A percentile compares a stretch with the other conserved stretches of the same genome.
phyloP scores from a whole-genome alignment of 2,113 vertebrate genomes.

The Syrrhaptes paradoxus region DNA sequence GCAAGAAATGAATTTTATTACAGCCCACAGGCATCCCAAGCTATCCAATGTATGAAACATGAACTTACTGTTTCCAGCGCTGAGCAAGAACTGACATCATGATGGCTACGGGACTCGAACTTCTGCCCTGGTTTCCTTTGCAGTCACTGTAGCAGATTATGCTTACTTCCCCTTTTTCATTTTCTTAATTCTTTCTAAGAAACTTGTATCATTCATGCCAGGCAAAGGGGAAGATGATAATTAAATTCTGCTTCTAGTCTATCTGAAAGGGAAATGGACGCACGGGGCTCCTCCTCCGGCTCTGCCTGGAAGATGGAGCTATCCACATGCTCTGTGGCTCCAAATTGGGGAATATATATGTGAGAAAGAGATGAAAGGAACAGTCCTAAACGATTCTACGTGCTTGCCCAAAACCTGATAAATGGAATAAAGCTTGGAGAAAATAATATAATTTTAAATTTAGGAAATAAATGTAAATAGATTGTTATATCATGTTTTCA shows the following conservation, averaged over 20 bases:
- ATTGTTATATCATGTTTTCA: background rate
- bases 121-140: background rate
- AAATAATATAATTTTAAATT: background rate
- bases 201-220: background rate
- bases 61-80: background rate
- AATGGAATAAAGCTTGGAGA: background rate
- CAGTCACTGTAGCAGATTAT: background rate
- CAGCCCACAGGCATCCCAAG: conserved; percentile 6
- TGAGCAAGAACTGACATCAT: background rate
- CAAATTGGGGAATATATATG: background rate
- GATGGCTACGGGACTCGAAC: background rate
- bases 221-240: background rate
- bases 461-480: background rate
- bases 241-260: background rate
- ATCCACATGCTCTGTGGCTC: background rate
- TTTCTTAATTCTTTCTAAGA: background rate
- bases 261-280: background rate
- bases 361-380: background rate
- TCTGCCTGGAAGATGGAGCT: background rate
- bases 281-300: background rate
- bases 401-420: background rate
- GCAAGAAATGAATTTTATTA: background rate
- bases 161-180: background rate
- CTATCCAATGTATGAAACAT: background rate
- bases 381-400: background rate